phyloP scores from a whole-genome alignment of 2,113 vertebrate genomes.

The Pseudorectes ferrugineus region DNA sequence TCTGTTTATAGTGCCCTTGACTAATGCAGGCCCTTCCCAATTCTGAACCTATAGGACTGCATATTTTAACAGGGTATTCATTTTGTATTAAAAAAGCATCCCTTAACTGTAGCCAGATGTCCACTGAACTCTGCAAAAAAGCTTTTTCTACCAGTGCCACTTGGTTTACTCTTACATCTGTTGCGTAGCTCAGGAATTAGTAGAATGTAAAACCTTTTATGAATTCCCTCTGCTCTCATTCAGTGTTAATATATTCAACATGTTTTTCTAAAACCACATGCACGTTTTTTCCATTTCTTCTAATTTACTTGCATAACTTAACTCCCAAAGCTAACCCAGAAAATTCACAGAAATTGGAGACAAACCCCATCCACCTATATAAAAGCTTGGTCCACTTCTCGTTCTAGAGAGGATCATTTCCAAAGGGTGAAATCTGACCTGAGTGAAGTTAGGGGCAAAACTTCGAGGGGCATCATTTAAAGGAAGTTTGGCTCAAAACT shows the following conservation, averaged over 20 bases:
- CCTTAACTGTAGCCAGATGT: constrained; percentile 67
- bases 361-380: neutral
- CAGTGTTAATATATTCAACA: constrained; percentile 51
- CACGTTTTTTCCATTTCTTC: neutral
- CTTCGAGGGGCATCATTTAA: neutral
- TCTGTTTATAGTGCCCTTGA: constrained; percentile 10
- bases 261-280: constrained; percentile 10
- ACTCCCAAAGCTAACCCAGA: constrained; percentile 11
- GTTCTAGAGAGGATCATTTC: neutral
- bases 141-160: constrained; percentile 28
- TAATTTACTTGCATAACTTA: constrained; percentile 50
- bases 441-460: neutral
- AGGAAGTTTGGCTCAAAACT: neutral
- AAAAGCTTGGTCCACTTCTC: neutral
- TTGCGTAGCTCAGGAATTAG: constrained; percentile 51
- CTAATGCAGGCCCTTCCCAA: neutral
- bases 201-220: constrained; percentile 44
- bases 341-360: neutral
- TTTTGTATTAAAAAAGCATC: neutral
- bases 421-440: neutral
- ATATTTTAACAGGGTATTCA: constrained; percentile 45
- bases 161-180: constrained; percentile 57
- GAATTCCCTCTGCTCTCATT: constrained; percentile 45
- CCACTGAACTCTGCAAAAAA: constrained; percentile 16
- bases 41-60: constrained; percentile 8